Percentiles rank a stretch among this genome's conserved stretches.
Evolutionary conservation across 92 coral and sea anemone genomes (phyloP).

Genomic region (Porites lobata): DNA sequence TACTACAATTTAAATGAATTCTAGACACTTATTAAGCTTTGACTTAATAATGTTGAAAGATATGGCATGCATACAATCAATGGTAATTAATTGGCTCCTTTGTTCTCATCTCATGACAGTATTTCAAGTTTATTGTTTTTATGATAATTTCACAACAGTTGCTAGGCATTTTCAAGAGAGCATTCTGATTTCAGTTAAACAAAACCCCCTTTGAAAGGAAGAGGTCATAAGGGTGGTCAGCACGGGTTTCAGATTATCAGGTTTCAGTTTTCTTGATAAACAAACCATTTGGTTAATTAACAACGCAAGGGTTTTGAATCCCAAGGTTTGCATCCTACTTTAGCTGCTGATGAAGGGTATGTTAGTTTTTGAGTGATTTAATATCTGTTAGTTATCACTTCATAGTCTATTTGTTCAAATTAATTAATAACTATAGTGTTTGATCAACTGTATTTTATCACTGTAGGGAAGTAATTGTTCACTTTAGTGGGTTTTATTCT

Average conservation of each 20-base stretch:
- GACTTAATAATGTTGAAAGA: background rate
- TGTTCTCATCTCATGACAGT: conserved; percentile 8
- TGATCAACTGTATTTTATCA: background rate
- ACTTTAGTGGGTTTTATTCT: background rate
- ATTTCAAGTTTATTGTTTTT: conserved; percentile 4
- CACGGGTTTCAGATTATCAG: background rate
- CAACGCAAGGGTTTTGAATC: background rate
- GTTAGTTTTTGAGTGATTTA: background rate
- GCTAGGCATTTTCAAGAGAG: conserved; percentile 54
- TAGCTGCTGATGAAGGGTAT: conserved; percentile 9
- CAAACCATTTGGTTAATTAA: conserved; percentile 4
- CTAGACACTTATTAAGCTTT: conserved; percentile 4
- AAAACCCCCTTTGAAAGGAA: conserved; percentile 35
- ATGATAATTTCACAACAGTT: conserved; percentile 39
- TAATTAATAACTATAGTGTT: conserved; percentile 27
- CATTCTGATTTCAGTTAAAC: conserved; percentile 43
- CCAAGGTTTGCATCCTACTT: background rate
- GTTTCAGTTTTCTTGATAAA: conserved; percentile 18
- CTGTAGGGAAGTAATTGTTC: background rate
- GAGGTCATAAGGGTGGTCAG: conserved; percentile 39
- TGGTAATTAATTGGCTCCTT: conserved; percentile 24
- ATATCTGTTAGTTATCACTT: conserved; percentile 10
- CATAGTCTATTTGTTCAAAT: conserved; percentile 1
- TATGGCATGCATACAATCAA: conserved; percentile 12
- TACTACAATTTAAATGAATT: conserved; percentile 19